phyloP scores from a whole-genome alignment of 1,140 invertebrate genomes.

The Amyelois transitella region DNA sequence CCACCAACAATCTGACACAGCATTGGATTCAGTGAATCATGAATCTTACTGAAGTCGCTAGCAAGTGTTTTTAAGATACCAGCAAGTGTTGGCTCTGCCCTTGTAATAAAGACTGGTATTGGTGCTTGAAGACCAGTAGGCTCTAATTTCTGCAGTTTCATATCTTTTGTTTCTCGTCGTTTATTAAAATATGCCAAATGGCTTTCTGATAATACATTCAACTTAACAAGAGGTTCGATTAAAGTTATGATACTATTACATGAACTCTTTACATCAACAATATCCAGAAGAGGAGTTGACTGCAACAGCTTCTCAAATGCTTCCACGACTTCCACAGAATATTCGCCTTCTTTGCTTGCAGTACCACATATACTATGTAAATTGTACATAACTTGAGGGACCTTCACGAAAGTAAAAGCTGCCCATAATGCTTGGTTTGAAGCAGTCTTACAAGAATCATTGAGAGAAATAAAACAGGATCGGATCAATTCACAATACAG shows the following conservation, averaged over 20 bases:
- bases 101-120: slow-evolving; percentile 86
- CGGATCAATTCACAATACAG: slow-evolving; percentile 92
- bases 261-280: slow-evolving; percentile 90
- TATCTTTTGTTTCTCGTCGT: slow-evolving; percentile 76
- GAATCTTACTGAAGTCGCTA: slow-evolving; percentile 91
- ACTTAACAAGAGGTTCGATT: slow-evolving; percentile 86
- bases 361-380: slow-evolving; percentile 76
- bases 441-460: slow-evolving; percentile 84
- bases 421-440: slow-evolving; percentile 90
- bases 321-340: slow-evolving; percentile 84
- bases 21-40: slow-evolving; percentile 79
- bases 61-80: slow-evolving; percentile 91
- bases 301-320: slow-evolving; percentile 88
- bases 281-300: slow-evolving; percentile 88
- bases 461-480: slow-evolving; percentile 90
- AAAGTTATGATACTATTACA: slow-evolving; percentile 91
- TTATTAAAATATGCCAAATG: slow-evolving; percentile 83
- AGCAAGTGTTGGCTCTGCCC: slow-evolving; percentile 90
- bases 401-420: slow-evolving; percentile 93
- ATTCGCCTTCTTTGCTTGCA: slow-evolving; percentile 76
- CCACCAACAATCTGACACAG: slow-evolving; percentile 76
- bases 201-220: slow-evolving; percentile 86
- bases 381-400: slow-evolving; percentile 86
- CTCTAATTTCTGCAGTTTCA: slow-evolving; percentile 78
- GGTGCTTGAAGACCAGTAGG: slow-evolving; percentile 76